Percentiles rank a stretch among this genome's conserved stretches.
phyloP scores from a whole-genome alignment of 2,113 vertebrate species.

The Scomber scombrus region DNA sequence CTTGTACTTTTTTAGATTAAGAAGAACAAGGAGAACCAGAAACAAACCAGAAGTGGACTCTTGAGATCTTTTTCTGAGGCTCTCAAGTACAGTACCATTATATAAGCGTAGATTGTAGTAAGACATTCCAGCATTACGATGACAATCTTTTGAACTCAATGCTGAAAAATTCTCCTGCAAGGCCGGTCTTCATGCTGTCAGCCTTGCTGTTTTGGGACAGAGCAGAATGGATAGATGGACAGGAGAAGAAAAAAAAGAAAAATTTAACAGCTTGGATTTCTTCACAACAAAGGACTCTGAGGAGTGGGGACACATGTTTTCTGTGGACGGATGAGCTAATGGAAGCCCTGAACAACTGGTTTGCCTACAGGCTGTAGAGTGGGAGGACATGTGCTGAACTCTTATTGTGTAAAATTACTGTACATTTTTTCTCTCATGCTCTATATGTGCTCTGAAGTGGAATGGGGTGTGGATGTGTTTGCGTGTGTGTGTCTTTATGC shows the following conservation, averaged over 20 bases:
- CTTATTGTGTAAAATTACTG: constrained; percentile 62
- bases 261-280: constrained; percentile 10
- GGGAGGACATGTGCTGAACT: constrained; percentile 41
- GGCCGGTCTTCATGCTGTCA: constrained; percentile 20
- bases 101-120: constrained; percentile 53
- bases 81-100: constrained; percentile 34
- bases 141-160: constrained; percentile 68
- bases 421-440: constrained; percentile 63
- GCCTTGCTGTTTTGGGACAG: constrained; percentile 12
- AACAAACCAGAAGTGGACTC: constrained; percentile 23
- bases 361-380: constrained; percentile 29
- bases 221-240: constrained; percentile 10
- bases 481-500: constrained; percentile 23
- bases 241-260: background rate
- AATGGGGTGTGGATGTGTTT: constrained; percentile 37
- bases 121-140: constrained; percentile 71
- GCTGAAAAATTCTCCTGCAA: constrained; percentile 30
- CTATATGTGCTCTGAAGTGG: constrained; percentile 57
- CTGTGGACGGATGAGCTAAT: constrained; percentile 45
- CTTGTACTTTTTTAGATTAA: constrained; percentile 65
- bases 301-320: constrained; percentile 36
- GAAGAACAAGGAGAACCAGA: constrained; percentile 39
- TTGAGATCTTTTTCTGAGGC: constrained; percentile 32
- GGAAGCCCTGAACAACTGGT: constrained; percentile 36
- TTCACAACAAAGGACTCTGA: constrained; percentile 21